These are phyloP conservation scores for Desmophyllum pertusum DNA, from an alignment of 92 coral and sea anemone genomes.

Conservation along the genomic window DNA sequence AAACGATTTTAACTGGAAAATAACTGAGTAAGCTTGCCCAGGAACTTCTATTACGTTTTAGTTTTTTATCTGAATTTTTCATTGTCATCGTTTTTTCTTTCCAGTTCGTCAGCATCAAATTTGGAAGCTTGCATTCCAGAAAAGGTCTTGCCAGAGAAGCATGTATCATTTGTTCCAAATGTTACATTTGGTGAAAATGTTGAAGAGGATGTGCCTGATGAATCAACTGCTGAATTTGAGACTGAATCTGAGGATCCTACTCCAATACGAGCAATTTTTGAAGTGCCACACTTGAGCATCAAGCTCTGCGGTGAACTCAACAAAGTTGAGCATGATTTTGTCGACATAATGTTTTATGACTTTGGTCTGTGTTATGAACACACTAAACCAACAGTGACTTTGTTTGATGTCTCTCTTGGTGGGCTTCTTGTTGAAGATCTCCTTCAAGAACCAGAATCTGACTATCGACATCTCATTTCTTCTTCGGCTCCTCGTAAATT, in stretches of 20 bases:
- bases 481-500: constrained; percentile 72
- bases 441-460: constrained; percentile 84
- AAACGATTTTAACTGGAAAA: neutral
- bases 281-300: constrained; percentile 90
- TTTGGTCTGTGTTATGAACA: constrained; percentile 76
- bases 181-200: constrained; percentile 42
- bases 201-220: constrained; percentile 24
- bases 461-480: constrained; percentile 85
- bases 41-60: neutral
- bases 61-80: neutral
- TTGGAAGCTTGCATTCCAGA: constrained; percentile 62
- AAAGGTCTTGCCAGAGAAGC: constrained; percentile 48
- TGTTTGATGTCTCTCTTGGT: constrained; percentile 85
- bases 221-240: constrained; percentile 21
- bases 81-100: neutral
- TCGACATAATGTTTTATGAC: constrained; percentile 83
- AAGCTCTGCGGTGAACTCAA: constrained; percentile 90
- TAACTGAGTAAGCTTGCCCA: neutral
- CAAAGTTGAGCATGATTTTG: constrained; percentile 84
- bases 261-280: constrained; percentile 77
- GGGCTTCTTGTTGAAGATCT: constrained; percentile 90
- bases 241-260: constrained; percentile 70
- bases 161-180: constrained; percentile 62
- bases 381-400: constrained; percentile 74
- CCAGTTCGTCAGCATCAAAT: constrained; percentile 76